These are phyloP conservation scores for Adrianichthys oophorus DNA, from an alignment of 2,797 vertebrate genomes.

Conservation along the genomic window DNA sequence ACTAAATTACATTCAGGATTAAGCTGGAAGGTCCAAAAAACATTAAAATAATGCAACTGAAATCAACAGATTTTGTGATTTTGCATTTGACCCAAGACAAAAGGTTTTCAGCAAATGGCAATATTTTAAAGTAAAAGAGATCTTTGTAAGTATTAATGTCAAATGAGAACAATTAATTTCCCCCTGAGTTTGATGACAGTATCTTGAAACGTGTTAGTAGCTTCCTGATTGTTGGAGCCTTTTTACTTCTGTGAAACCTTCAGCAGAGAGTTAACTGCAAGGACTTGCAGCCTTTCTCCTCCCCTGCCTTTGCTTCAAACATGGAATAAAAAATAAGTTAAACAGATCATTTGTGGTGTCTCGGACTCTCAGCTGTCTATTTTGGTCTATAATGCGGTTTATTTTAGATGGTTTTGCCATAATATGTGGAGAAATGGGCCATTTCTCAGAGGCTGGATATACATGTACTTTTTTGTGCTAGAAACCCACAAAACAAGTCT, in stretches of 20 bases:
- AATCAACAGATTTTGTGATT: not conserved
- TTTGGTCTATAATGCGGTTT: constrained; percentile 47
- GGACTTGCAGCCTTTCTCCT: constrained; percentile 36
- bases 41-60: not conserved
- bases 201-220: constrained; percentile 63
- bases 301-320: constrained; percentile 58
- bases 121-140: not conserved
- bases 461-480: constrained; percentile 7
- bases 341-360: constrained; percentile 64
- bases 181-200: constrained; percentile 61
- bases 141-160: constrained; percentile 2
- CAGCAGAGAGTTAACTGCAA: constrained; percentile 43
- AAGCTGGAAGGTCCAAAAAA: not conserved
- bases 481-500: constrained; percentile 32
- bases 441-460: constrained; percentile 30
- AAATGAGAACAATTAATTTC: constrained; percentile 47
- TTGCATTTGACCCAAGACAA: not conserved
- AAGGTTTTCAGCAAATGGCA: not conserved
- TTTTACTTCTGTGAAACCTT: constrained; percentile 64
- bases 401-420: constrained; percentile 34
- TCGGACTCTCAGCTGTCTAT: constrained; percentile 36
- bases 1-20: constrained; percentile 1
- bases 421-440: constrained; percentile 48
- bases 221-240: constrained; percentile 62
- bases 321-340: constrained; percentile 54